Base-by-base conservation (phyloP, 2,797 vertebrate species). In the Nannoperca obscura region DNA sequence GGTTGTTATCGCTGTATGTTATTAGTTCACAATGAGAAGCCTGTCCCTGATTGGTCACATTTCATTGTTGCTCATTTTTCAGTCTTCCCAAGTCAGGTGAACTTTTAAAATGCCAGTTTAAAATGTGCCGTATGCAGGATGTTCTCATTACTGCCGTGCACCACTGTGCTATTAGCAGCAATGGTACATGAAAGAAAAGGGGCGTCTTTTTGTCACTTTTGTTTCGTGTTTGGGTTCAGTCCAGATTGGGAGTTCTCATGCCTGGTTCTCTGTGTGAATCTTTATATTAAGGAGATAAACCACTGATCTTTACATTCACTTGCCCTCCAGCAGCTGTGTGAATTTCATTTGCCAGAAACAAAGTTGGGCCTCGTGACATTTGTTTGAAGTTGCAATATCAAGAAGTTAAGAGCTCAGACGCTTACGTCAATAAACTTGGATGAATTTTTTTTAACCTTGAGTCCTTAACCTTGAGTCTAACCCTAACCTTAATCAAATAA, bases 11-110 rank as follows among this genome's bases (percentile, higher is more conserved):
- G 36, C 55, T n/a, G 38, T 67, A 42, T 80, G 6, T 46, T 74
- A 88, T 85, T 80, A 61, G 57, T 76, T 84, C 53, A 81, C 76
- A 86, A 70, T 78, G 42, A 64, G 27, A 54, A 49, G 10, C 17
- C 5, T 5, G 9, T 70, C 38, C 32, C 57, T 62, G 62, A 85
- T 78, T 80, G 66, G 76, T 61, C 52, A 55, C 40, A 52, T 85
- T 74, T 75, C 60, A 65, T 55, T 64, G 71, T 49, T 76, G 22
- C n/a, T 38, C 47, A 27, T 6, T 65, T 61, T 78, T 2, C 5
- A 54, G 17, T 32, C 50, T 32, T 67, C 71, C 3, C 42, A 19
- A 50, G 12, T 40, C 58, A 58, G 40, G 55, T 60, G 32, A 83
- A 70, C 42, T 71, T 72, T 47, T 0, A 63, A 60, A 53, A 53